A percentile compares a stretch with the other conserved stretches of the same genome.
Conservation (phyloP, 2,113 vertebrate genomes). For the Columba janthina region DNA sequence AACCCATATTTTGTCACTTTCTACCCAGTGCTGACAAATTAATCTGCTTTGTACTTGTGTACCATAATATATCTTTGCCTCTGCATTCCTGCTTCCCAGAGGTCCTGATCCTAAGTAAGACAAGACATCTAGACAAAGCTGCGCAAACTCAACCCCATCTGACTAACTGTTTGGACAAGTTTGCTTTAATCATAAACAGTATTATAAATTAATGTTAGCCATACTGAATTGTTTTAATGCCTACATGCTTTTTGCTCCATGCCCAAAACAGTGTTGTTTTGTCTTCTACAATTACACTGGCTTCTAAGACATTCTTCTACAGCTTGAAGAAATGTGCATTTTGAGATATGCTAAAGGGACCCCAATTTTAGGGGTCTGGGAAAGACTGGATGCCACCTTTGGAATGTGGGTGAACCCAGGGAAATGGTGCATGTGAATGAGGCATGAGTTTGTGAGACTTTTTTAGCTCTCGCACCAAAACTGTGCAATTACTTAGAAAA, state of each 20-base stretch:
- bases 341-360: not conserved
- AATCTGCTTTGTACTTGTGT: not conserved
- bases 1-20: not conserved
- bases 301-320: not conserved
- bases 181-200: conserved; percentile 34
- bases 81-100: not conserved
- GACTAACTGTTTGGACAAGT: conserved; percentile 44
- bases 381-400: not conserved
- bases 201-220: not conserved
- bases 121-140: conserved; percentile 18
- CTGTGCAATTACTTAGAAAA: not conserved
- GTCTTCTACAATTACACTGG: not conserved
- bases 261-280: not conserved
- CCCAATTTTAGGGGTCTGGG: not conserved
- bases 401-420: not conserved
- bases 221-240: conserved; percentile 5
- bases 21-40: fast-evolving
- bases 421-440: not conserved
- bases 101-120: not conserved
- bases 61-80: not conserved
- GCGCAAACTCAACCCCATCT: not conserved
- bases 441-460: not conserved
- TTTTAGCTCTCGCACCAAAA: not conserved
- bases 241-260: not conserved
- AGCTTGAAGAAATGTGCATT: not conserved